Percentiles rank a stretch among this genome's conserved stretches.
These are phyloP conservation scores for Diaprepes abbreviatus DNA, from an alignment of 2,888 invertebrate genomes.

Conservation along the genomic window DNA sequence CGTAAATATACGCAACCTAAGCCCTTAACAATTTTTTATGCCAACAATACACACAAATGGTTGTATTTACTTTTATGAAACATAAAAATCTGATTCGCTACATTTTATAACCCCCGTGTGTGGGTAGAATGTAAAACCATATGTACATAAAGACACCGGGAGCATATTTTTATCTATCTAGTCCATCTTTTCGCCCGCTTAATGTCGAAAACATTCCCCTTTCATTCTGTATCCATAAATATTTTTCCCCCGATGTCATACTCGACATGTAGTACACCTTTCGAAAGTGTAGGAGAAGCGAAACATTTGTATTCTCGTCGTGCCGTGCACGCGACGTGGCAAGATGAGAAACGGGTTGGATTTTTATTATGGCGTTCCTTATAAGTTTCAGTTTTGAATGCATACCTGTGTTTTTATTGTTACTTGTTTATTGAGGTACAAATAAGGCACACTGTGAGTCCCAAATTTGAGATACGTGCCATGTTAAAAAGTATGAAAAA, in stretches of 20 bases:
- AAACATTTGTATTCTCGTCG: not conserved
- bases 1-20: too few species aligned
- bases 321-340: not conserved
- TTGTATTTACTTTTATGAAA: too few species aligned
- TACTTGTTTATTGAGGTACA: too few species aligned
- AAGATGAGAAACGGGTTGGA: not conserved
- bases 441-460: too few species aligned
- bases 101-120: not conserved
- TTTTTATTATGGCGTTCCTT: not conserved
- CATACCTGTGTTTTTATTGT: too few species aligned
- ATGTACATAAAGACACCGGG: not conserved
- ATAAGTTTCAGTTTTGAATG: not conserved
- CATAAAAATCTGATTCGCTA: too few species aligned
- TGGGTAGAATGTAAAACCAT: not conserved
- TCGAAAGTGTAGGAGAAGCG: too few species aligned
- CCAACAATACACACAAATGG: too few species aligned
- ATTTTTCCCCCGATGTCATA: not conserved
- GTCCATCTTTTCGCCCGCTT: slow-evolving; percentile 22
- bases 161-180: slow-evolving; percentile 23
- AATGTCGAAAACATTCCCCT: slow-evolving; percentile 6
- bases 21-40: too few species aligned
- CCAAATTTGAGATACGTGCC: too few species aligned
- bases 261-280: too few species aligned
- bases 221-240: slow-evolving; percentile 11
- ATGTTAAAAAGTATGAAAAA: too few species aligned